Evolutionary conservation across 2,113 vertebrate species (phyloP), one percentile per base, ranked within the genome.

Genomic region (Hucho hucho): DNA sequence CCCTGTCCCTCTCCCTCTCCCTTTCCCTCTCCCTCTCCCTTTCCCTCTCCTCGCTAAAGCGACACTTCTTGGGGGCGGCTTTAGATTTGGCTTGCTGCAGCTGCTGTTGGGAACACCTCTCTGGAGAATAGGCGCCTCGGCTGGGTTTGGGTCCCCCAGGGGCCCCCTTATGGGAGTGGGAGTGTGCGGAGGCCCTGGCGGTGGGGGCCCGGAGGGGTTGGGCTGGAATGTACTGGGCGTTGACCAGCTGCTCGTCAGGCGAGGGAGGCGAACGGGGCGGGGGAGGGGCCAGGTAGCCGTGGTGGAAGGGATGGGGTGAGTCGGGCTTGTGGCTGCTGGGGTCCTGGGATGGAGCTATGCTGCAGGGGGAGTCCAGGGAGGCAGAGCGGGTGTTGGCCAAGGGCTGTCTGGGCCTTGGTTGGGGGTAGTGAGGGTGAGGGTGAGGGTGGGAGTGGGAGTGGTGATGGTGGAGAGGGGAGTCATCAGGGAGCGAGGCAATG

Each of bases 191-290:
- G 75, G 84, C 82, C 74, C 83, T 86, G 37, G 87, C 87, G 0
- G 49, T 53, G 49, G 91, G 86, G 59, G 90, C 76, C 49, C 83
- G 81, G 75, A 92, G 77, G 6, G 93, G 76, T 78, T 92, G 90
- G 14, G 91, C 94, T 0, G 95, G 95, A 77, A 95, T 95, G 75
- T 96, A 95, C 73, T 95, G 93, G 0, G 93, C 94, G 32, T 90
- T 95, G 65, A 96, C 94, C 79, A 96, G 83, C 46, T 90, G 90
- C 3, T 93, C 92, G 12, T 92, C 88, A 5, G 77, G 73, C 4
- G 78, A 71, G 3, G 88, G 76, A 2, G 76, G 83, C 4, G 85
- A 83, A 2, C 72, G 4, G 28, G 75, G 53, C 16, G 73, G 85
- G 28, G 76, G 32, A 14, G 56, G 68, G 14, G 84, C 83, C 29